Evolutionary conservation across 2,113 vertebrate genomes (phyloP).

Genomic region (Paramisgurnus dabryanus): DNA sequence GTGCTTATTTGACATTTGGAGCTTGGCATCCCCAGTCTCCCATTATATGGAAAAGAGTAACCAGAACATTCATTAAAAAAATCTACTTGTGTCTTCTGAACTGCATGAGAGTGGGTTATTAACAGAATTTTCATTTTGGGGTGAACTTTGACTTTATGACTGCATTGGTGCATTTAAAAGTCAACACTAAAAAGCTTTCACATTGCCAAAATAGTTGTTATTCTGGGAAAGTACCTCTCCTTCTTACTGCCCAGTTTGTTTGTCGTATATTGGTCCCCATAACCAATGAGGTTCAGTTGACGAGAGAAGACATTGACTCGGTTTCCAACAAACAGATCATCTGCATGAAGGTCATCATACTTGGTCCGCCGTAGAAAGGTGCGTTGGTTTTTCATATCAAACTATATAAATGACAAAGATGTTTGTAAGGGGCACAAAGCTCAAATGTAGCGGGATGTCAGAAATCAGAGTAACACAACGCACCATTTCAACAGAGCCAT

Average conservation of each 20-base stretch:
- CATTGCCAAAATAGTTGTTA: too few species aligned
- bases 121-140: too few species aligned
- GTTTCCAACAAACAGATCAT: constrained; percentile 91
- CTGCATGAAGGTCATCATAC: constrained; percentile 80
- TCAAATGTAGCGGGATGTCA: background rate
- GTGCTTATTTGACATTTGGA: too few species aligned
- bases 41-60: too few species aligned
- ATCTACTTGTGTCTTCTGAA: too few species aligned
- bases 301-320: constrained; percentile 89
- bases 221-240: constrained; percentile 78
- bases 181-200: background rate
- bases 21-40: too few species aligned
- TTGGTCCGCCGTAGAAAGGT: constrained; percentile 85
- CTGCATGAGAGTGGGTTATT: too few species aligned
- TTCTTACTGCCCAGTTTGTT: constrained; percentile 88
- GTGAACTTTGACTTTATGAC: too few species aligned
- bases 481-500: constrained; percentile 94
- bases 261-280: constrained; percentile 90
- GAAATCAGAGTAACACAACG: background rate
- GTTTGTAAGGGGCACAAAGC: background rate
- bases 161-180: too few species aligned
- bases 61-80: too few species aligned
- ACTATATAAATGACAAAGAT: constrained; percentile 69
- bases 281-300: constrained; percentile 86
- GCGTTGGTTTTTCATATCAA: constrained; percentile 90